phyloP scores from a whole-genome alignment of 2,888 invertebrate species.

The Galeopsomyia nigrocyanea region DNA sequence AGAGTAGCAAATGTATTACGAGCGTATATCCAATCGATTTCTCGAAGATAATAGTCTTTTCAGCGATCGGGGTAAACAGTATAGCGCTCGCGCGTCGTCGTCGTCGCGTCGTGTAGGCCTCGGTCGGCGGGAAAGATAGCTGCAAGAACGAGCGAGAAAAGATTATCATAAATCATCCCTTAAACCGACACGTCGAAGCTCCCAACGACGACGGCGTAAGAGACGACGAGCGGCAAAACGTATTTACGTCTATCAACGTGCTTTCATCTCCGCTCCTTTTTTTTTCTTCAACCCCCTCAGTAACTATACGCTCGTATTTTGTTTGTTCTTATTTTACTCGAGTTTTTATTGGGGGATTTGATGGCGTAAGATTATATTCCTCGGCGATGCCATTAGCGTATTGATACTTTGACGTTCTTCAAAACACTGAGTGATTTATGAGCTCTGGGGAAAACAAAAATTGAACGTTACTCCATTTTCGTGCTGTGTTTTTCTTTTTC shows the following conservation, averaged over 20 bases:
- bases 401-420: no score
- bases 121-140: slow-evolving; percentile 38
- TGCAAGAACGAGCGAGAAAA: slow-evolving; percentile 50
- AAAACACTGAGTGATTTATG: no score
- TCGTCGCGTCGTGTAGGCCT: neutral
- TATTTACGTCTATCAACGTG: slow-evolving; percentile 25
- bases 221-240: slow-evolving; percentile 10
- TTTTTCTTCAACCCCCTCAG: neutral
- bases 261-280: slow-evolving; percentile 24
- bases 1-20: no score
- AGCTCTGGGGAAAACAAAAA: no score
- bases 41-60: slow-evolving; percentile 36
- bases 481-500: no score
- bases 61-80: slow-evolving; percentile 47
- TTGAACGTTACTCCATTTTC: no score
- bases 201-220: slow-evolving; percentile 19
- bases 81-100: neutral
- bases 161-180: slow-evolving; percentile 55
- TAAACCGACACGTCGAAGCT: slow-evolving; percentile 46
- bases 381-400: no score
- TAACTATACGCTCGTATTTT: neutral
- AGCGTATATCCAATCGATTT: slow-evolving; percentile 48
- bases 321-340: slow-evolving; percentile 5
- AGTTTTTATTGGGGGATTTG: slow-evolving; percentile 4
- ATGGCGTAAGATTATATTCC: no score